Conservation (phyloP, 2,113 vertebrate genomes). For the Micromys minutus region DNA sequence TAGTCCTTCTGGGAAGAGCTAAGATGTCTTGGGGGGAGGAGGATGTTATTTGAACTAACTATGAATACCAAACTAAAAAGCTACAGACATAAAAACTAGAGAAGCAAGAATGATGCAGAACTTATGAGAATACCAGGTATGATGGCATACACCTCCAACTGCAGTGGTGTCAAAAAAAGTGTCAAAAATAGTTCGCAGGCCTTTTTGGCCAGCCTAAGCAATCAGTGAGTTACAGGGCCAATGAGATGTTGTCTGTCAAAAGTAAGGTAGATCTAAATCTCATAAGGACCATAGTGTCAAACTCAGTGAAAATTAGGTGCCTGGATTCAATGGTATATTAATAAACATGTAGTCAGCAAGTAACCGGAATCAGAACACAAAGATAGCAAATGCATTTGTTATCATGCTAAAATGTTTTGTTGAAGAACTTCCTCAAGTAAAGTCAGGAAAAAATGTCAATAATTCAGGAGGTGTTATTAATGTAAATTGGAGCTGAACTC, state of each 20-base stretch:
- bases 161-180: no score
- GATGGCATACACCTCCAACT: not conserved
- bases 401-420: not conserved
- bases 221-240: not conserved
- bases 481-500: not conserved
- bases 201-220: not conserved
- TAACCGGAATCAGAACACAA: not conserved
- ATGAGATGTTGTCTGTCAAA: not conserved
- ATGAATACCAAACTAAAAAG: not conserved
- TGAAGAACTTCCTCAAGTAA: not conserved
- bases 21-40: not conserved
- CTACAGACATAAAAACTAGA: no score
- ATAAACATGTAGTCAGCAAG: not conserved
- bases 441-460: not conserved
- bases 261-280: not conserved
- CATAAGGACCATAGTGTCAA: not conserved
- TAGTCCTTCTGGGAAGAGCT: not conserved
- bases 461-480: not conserved
- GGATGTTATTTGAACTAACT: not conserved
- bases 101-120: not conserved
- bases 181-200: accelerated
- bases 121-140: not conserved
- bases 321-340: not conserved
- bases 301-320: not conserved
- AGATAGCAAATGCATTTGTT: not conserved